Evolutionary conservation across 2,888 invertebrate genomes (phyloP).

Genomic region (Trichopria drosophilae): DNA sequence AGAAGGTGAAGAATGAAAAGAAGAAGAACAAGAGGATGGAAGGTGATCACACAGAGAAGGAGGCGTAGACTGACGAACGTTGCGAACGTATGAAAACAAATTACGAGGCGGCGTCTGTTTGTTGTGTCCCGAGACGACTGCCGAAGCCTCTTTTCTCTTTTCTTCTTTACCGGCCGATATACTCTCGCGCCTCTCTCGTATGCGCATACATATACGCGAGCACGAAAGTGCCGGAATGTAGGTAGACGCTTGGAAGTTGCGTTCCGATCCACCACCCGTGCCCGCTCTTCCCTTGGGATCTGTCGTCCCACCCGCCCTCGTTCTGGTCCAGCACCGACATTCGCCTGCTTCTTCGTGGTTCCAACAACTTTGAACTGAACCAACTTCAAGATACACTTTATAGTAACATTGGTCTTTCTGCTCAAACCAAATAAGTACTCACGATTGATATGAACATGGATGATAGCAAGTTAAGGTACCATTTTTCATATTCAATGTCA

Average conservation of each 20-base stretch:
- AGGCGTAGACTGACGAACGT: conserved; percentile 47
- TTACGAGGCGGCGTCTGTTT: conserved; percentile 57
- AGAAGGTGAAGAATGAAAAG: conserved; percentile 25
- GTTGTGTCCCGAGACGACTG: conserved; percentile 44
- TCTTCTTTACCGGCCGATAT: conserved; percentile 11
- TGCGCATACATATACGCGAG: too few relatives aligned
- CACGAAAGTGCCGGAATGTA: too few relatives aligned
- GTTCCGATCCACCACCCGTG: background rate
- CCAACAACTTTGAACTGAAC: too few relatives aligned
- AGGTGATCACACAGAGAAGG: conserved; percentile 31
- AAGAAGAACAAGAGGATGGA: conserved; percentile 17
- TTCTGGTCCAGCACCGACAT: conserved; percentile 11
- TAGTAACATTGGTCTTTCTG: too few relatives aligned
- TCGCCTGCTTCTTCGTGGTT: too few relatives aligned
- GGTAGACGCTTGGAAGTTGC: conserved; percentile 6
- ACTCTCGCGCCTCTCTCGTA: conserved; percentile 22
- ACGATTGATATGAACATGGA: too few relatives aligned
- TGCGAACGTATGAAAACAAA: conserved; percentile 56
- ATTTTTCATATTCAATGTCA: too few relatives aligned
- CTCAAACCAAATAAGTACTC: too few relatives aligned
- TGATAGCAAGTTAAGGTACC: too few relatives aligned
- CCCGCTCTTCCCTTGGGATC: background rate
- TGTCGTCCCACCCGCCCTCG: conserved; percentile 10
- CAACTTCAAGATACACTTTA: too few relatives aligned
- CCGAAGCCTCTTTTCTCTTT: conserved; percentile 27